Conservation (phyloP, 1,140 invertebrate species). For the Drosophila tristis region DNA sequence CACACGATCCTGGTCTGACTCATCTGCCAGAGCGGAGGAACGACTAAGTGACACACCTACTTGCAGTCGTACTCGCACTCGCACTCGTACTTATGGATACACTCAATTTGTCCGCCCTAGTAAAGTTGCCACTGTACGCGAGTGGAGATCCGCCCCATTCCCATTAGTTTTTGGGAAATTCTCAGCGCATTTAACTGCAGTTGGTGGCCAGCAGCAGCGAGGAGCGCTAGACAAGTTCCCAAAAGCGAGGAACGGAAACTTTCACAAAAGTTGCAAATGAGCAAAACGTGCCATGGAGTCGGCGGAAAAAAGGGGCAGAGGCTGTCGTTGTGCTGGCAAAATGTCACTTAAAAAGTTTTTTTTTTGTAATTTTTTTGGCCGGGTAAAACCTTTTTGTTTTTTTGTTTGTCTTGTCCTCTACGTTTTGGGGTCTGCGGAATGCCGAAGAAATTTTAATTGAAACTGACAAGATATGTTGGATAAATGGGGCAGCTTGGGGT, state of each 20-base stretch:
- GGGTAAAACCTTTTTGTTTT: neutral
- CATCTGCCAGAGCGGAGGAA: too few relatives aligned
- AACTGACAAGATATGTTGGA: neutral
- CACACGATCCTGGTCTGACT: neutral
- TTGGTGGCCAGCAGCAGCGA: conserved; percentile 1
- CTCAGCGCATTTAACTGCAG: conserved; percentile 5
- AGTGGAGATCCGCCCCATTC: too few relatives aligned
- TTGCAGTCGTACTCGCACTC: too few relatives aligned
- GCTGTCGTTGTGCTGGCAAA: conserved; percentile 12
- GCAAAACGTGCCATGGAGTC: neutral
- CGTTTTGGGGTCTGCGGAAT: neutral
- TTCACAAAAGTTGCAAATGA: conserved; percentile 22
- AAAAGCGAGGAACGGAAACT: neutral
- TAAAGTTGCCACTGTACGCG: too few relatives aligned
- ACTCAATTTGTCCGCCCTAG: too few relatives aligned
- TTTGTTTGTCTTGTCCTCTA: neutral
- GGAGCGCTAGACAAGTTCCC: neutral
- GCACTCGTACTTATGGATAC: too few relatives aligned
- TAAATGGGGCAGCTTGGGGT: too few relatives aligned
- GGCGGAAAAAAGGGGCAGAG: neutral
- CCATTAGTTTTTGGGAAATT: neutral
- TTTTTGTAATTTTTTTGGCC: conserved; percentile 1
- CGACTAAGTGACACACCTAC: too few relatives aligned
- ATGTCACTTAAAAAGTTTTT: conserved; percentile 30
- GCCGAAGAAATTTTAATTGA: conserved; percentile 17